These are phyloP conservation scores for Microvelia longipes DNA, from an alignment of 1,140 invertebrate species.

Conservation along the genomic window DNA sequence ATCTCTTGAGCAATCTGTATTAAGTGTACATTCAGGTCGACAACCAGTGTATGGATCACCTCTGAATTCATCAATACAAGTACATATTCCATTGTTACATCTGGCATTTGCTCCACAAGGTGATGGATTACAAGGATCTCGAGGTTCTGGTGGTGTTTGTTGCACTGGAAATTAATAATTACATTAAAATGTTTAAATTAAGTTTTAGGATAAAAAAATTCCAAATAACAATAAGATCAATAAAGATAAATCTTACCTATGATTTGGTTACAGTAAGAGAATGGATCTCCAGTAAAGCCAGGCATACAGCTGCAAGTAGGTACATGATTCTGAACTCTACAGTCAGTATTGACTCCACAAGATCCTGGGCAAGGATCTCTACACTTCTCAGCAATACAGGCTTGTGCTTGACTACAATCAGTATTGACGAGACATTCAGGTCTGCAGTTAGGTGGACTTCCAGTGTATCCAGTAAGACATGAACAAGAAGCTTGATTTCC, in stretches of 20 bases:
- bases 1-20: constrained; percentile 61
- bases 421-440: constrained; percentile 40
- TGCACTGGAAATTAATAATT: constrained; percentile 10
- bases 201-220: no score
- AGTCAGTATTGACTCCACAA: constrained; percentile 51
- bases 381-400: constrained; percentile 47
- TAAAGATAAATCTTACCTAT: constrained; percentile 18
- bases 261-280: constrained; percentile 28
- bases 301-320: constrained; percentile 50
- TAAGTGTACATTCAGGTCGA: constrained; percentile 67
- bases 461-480: constrained; percentile 38
- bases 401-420: constrained; percentile 35
- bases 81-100: constrained; percentile 55
- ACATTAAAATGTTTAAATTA: not conserved
- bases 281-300: constrained; percentile 48
- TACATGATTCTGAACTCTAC: constrained; percentile 58
- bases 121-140: constrained; percentile 57
- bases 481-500: constrained; percentile 39
- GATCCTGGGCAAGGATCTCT: constrained; percentile 50
- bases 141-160: constrained; percentile 24
- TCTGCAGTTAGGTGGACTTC: constrained; percentile 38
- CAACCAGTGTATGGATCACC: constrained; percentile 51
- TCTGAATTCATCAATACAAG: constrained; percentile 54
- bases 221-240: no score
- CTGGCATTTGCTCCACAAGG: constrained; percentile 61